These are phyloP conservation scores for Halcyon senegalensis DNA, from an alignment of 2,113 vertebrate species.

Conservation along the genomic window DNA sequence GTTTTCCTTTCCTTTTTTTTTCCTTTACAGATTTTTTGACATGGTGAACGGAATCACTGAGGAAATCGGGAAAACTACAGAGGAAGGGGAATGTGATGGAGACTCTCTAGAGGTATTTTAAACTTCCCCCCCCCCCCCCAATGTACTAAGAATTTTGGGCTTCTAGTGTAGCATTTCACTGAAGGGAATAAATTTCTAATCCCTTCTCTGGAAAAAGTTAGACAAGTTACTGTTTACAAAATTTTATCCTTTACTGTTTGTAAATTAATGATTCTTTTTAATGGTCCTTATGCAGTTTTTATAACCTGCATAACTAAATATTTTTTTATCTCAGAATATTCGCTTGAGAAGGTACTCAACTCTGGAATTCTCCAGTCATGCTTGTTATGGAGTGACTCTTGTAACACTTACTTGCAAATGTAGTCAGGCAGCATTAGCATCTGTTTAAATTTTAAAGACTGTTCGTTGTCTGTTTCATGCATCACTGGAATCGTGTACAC, in stretches of 20 bases:
- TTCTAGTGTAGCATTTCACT: background rate
- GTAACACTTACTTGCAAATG: background rate
- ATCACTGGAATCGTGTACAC: background rate
- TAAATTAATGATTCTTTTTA: background rate
- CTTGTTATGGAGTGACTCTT: background rate
- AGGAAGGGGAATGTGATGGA: constrained; percentile 91
- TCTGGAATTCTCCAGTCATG: background rate
- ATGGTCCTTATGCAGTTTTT: background rate
- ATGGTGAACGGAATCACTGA: constrained; percentile 94
- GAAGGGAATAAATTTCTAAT: background rate
- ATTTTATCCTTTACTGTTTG: background rate
- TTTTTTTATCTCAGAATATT: background rate
- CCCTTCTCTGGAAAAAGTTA: background rate
- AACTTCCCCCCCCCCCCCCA: background rate
- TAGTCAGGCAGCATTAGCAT: background rate
- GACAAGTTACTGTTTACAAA: background rate
- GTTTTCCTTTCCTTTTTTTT: background rate
- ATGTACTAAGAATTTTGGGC: background rate
- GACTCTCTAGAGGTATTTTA: constrained; percentile 90
- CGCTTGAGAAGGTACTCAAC: background rate
- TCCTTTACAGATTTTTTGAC: constrained; percentile 87
- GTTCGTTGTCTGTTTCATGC: background rate
- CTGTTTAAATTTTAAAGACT: background rate
- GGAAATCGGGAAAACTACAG: constrained; percentile 87
- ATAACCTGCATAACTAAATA: background rate